Evolutionary conservation across 2,888 invertebrate species (phyloP).

Genomic region (Melanchra persicariae): DNA sequence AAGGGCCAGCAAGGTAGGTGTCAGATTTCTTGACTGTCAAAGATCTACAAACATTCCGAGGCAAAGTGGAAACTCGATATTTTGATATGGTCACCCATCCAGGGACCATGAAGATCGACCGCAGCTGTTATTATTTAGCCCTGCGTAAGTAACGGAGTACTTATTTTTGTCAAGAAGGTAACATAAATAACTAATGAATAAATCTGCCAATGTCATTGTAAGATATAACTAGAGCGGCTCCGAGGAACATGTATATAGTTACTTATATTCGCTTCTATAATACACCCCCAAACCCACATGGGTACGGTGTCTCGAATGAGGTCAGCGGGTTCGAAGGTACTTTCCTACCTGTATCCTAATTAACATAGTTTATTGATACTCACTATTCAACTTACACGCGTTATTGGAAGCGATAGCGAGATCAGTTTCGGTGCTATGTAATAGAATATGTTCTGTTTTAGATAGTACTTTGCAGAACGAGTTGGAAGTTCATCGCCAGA

Average conservation of each 20-base stretch:
- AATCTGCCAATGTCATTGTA: slow-evolving; percentile 10
- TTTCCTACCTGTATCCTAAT: slow-evolving; percentile 57
- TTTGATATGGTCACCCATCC: no score
- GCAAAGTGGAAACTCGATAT: no score
- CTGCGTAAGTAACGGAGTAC: neutral
- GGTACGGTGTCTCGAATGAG: slow-evolving; percentile 58
- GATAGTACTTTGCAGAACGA: neutral
- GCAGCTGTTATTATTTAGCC: no score
- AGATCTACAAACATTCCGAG: no score
- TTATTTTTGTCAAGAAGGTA: neutral
- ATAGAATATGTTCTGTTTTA: neutral
- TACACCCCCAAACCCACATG: slow-evolving; percentile 55
- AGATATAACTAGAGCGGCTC: slow-evolving; percentile 34
- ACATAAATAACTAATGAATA: neutral
- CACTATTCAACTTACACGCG: slow-evolving; percentile 38
- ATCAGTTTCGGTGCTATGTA: neutral
- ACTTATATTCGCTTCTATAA: slow-evolving; percentile 53
- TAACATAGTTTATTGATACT: slow-evolving; percentile 57
- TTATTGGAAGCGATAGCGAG: slow-evolving; percentile 27
- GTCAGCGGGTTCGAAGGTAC: slow-evolving; percentile 56
- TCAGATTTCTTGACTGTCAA: no score
- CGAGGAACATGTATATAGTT: slow-evolving; percentile 37
- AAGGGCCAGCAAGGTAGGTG: no score
- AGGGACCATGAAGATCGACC: no score
- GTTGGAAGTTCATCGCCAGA: neutral